These are phyloP conservation scores for Calyptomena viridis DNA, from an alignment of 2,113 vertebrate species.

Conservation along the genomic window DNA sequence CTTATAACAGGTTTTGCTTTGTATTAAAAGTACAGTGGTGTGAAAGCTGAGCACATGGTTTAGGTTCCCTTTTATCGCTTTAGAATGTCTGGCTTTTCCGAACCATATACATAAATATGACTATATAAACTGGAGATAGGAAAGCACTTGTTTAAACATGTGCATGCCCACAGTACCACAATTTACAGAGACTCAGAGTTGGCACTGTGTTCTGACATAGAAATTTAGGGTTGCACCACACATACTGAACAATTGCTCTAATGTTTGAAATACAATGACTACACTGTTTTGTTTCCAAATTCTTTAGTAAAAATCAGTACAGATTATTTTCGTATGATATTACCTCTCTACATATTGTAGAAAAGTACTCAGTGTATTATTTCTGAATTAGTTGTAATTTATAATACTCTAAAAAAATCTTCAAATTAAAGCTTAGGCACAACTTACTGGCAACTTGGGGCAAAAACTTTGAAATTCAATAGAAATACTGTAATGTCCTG, in stretches of 20 bases:
- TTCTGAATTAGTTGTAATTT: constrained; percentile 17
- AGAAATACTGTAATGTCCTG: not conserved
- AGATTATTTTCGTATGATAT: not conserved
- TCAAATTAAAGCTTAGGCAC: not conserved
- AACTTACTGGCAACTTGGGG: not conserved
- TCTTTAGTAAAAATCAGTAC: constrained; percentile 28
- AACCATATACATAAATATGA: not conserved
- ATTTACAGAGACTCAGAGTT: constrained; percentile 33
- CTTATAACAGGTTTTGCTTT: not conserved
- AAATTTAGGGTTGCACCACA: constrained; percentile 40
- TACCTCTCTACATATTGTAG: not conserved
- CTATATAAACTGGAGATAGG: constrained; percentile 23
- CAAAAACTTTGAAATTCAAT: not conserved
- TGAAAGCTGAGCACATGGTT: constrained; percentile 18
- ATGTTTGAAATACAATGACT: constrained; percentile 57
- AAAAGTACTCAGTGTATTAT: not conserved
- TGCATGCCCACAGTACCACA: not conserved
- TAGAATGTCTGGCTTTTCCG: constrained; percentile 4
- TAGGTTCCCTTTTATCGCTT: not conserved
- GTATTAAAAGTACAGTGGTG: not conserved
- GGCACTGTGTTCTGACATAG: not conserved
- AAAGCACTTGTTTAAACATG: constrained; percentile 59
- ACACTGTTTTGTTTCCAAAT: constrained; percentile 56
- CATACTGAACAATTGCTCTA: constrained; percentile 50
- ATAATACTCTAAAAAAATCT: not conserved